Evolutionary conservation across 2,888 invertebrate genomes (phyloP), one percentile per base, ranked within the genome.

Genomic region (Ganaspis brasiliensis): DNA sequence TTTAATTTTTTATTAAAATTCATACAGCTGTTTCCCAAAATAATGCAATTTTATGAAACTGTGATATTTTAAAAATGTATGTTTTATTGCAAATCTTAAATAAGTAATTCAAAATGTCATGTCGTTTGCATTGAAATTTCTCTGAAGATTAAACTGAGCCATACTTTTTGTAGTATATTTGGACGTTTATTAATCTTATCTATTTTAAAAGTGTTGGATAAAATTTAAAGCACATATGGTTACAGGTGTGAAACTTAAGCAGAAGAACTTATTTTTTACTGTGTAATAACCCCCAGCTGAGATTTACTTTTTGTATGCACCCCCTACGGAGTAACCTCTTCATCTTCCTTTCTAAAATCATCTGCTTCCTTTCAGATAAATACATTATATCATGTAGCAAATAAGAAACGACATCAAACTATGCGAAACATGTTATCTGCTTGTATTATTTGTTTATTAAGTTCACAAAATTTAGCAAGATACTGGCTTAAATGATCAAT

Each of bases 281-380:
- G 81, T 81, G 80, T n/a, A 83, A 84, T 83, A 87, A 87, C 86
- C 88, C 87, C 89, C 88, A 87, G 85, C 89, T 88, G 89, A 75
- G 88, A 85, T 84, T 85, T 84, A 83, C 77, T 76, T 83, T 77
- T 84, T 82, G 81, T 85, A 82, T 86, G 84, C 87, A 81, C 89
- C 88, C 86, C 89, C 89, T 88, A 87, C 81, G 79, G 88, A 83
- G 87, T 89, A 88, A 89, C 88, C 88, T 89, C 89, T 89, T 89
- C 89, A 89, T 89, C 86, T 87, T 85, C 81, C 73, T 75, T 61
- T 74, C 72, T 67, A 26, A 56, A 26, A 6, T 40, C 26, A 19
- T 52, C 59, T 12, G 19, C 67, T 35, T 45, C 45, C 31, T 57
- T 71, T 59, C 49, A 56, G 56, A 6, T 56, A 31, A 31, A 31